Evolutionary conservation across 2,113 vertebrate species (phyloP), one percentile per base, ranked within the genome.

Genomic region (Tyrannus savana): DNA sequence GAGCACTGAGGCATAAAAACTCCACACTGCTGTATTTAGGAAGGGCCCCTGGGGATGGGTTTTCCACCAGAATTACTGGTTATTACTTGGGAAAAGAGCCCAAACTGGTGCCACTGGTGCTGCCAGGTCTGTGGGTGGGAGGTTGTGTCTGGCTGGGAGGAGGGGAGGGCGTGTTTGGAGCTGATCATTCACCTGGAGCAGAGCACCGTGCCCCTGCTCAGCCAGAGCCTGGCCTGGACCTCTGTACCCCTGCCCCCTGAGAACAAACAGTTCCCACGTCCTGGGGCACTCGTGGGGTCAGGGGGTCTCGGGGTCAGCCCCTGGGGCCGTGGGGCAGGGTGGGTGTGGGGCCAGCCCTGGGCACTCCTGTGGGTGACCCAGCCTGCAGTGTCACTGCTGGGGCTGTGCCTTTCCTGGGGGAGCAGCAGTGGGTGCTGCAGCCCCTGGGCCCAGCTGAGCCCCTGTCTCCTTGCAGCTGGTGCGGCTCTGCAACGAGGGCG

Each of bases 401-500:
- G 17, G 21, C 47, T 7, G 19, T 17, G 53, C 7, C 6, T 19
- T 53, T 28, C 5, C 13, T n/a, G 28, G 19, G 50, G 64, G 33
- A 63, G 33, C 19, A 7, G 12, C 50, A 22, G 30, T 4, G 19
- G 1, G 46, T 24, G 13, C 41, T 41, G 6, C 21, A 52, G 73
- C 7, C 11, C 13, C 2, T 16, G 10, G 33, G 37, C 52, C 49
- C 52, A 28, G 50, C 39, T 44, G 19, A 63, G 44, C 60, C 9
- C 7, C 15, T 33, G 33, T 96, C 76, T 93, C 18, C 3, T 90
- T 44, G 30, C 91, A 99, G 99, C 96, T 99, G 93, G 99, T 99
- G 24, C 98, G 99, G 19, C 98, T 99, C 41, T 99, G 99, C 88
- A 99, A 99, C 10, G 99, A 99, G 97, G 99, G 99, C 2, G 99